Conservation (phyloP, 2,888 invertebrate genomes). For the Drosophila neotestacea region DNA sequence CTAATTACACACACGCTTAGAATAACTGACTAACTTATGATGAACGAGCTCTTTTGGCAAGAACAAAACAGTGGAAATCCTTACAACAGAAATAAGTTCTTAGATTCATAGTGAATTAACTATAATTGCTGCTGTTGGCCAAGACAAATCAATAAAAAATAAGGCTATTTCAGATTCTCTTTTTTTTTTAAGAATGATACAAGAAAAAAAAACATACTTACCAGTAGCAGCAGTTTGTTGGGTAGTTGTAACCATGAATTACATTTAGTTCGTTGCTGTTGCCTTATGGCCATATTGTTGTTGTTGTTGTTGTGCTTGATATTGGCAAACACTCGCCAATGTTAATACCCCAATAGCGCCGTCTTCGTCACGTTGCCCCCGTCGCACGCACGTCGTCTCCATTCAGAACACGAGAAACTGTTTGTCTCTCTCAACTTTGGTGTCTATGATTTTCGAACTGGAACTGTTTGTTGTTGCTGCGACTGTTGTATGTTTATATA, state of each 20-base stretch:
- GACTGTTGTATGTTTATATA: constrained; percentile 19
- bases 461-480: constrained; percentile 7
- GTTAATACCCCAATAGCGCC: constrained; percentile 39
- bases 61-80: neutral
- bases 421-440: constrained; percentile 28
- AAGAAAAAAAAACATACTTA: constrained; percentile 38
- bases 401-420: constrained; percentile 57
- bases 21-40: constrained; percentile 8
- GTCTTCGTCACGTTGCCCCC: constrained; percentile 41
- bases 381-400: constrained; percentile 58
- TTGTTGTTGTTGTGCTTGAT: constrained; percentile 51
- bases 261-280: constrained; percentile 66
- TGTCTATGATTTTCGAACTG: constrained; percentile 2
- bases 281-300: constrained; percentile 67
- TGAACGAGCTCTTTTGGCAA: neutral
- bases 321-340: constrained; percentile 51
- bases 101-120: too few species aligned
- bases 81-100: too few species aligned
- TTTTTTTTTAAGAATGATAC: neutral
- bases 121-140: too few species aligned
- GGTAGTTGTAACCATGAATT: constrained; percentile 78
- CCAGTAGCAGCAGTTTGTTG: constrained; percentile 75
- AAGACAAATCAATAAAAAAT: neutral
- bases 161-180: neutral
- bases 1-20: constrained; percentile 62